Evolutionary conservation across 1,140 invertebrate genomes (phyloP).

Genomic region (Drosophila teissieri): DNA sequence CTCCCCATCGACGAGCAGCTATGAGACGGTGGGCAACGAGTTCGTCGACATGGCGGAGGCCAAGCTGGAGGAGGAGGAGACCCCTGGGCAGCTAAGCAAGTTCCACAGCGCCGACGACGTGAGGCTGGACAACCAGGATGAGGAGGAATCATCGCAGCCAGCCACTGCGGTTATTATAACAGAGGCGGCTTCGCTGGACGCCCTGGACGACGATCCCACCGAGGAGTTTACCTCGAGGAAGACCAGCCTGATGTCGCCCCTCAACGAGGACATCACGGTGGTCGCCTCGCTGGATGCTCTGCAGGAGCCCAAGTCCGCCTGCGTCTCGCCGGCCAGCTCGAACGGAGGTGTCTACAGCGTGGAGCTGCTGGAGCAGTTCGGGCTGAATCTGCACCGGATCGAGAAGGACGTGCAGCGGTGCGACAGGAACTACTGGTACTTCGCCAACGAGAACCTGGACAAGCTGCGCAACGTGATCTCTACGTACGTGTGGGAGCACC

Average conservation of each 20-base stretch:
- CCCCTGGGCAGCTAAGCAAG: conserved; percentile 51
- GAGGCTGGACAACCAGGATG: conserved; percentile 42
- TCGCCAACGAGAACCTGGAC: conserved; percentile 94
- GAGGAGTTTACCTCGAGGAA: conserved; percentile 80
- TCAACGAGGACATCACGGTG: conserved; percentile 81
- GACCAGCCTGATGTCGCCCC: conserved; percentile 77
- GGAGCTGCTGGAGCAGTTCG: conserved; percentile 94
- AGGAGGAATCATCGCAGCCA: conserved; percentile 51
- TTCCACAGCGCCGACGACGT: conserved; percentile 77
- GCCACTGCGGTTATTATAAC: conserved; percentile 87
- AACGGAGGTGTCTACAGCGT: conserved; percentile 95
- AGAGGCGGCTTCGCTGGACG: conserved; percentile 85
- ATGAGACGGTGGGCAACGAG: conserved; percentile 84
- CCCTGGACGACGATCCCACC: conserved; percentile 78
- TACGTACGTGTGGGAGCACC: conserved; percentile 98
- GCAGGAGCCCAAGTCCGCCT: conserved; percentile 86
- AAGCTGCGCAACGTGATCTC: conserved; percentile 98
- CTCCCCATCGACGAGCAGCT: conserved; percentile 83
- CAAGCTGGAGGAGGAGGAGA: conserved; percentile 52
- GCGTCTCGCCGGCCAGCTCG: conserved; percentile 92
- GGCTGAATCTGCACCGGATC: conserved; percentile 95
- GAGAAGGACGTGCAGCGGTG: conserved; percentile 98
- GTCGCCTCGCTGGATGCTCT: conserved; percentile 80
- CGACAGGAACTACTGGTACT: conserved; percentile 97
- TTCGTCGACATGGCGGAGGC: conserved; percentile 68